Percentiles rank a stretch among this genome's conserved stretches.
phyloP scores from a whole-genome alignment of 2,113 vertebrate genomes.

The Neotoma lepida region DNA sequence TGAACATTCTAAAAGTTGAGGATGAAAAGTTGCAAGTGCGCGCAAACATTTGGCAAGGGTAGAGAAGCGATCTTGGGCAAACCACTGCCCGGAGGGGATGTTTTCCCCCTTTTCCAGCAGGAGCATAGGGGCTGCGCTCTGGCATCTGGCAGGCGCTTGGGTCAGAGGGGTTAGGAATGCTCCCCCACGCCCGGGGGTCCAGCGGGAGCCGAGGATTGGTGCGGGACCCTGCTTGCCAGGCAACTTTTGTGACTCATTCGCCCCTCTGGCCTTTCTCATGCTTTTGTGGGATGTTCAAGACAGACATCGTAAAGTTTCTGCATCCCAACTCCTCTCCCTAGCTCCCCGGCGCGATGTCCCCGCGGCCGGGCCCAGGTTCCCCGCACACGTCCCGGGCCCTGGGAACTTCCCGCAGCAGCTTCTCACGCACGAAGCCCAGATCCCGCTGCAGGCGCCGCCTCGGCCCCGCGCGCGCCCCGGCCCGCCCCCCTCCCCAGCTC shows the following conservation, averaged over 20 bases:
- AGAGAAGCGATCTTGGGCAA: neutral
- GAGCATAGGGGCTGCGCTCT: neutral
- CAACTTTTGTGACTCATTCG: constrained; percentile 56
- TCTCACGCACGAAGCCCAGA: constrained; percentile 24
- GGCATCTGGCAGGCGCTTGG: neutral
- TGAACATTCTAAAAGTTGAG: neutral
- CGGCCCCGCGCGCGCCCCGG: neutral
- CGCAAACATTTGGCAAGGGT: neutral
- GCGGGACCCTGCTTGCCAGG: constrained; percentile 49
- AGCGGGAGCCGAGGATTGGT: neutral
- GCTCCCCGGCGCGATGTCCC: neutral
- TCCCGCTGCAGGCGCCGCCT: neutral
- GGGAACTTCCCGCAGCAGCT: constrained; percentile 36
- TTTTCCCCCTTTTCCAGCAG: too few relatives aligned
- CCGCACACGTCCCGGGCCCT: neutral
- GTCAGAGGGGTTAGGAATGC: constrained; percentile 21
- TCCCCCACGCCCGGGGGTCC: constrained; percentile 19
- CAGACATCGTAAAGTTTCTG: neutral
- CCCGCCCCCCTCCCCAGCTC: constrained; percentile 65
- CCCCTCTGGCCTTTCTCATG: constrained; percentile 19
- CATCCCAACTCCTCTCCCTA: neutral
- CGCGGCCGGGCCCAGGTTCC: neutral
- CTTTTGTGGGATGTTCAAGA: constrained; percentile 21
- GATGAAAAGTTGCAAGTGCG: neutral
- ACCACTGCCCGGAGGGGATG: neutral